These are phyloP conservation scores for Ephestia elutella DNA, from an alignment of 1,140 invertebrate genomes.

Conservation along the genomic window DNA sequence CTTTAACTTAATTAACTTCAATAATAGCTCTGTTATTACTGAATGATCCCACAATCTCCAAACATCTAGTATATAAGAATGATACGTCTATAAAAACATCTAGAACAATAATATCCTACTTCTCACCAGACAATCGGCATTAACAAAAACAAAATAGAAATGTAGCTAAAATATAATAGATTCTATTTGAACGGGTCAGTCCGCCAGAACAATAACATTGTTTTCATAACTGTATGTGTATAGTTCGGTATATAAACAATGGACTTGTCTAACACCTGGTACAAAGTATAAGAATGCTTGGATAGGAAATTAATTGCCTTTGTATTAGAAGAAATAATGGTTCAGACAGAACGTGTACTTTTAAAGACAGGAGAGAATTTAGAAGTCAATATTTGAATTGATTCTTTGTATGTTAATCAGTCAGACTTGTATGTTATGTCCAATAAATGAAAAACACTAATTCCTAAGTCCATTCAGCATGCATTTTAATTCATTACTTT, in stretches of 20 bases:
- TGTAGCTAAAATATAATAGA: slow-evolving; percentile 8
- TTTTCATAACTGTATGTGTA: slow-evolving; percentile 37
- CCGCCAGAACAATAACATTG: slow-evolving; percentile 40
- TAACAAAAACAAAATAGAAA: not conserved
- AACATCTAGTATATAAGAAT: not conserved
- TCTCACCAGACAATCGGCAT: not conserved
- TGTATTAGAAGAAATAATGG: not conserved
- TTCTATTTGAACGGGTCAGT: slow-evolving; percentile 28
- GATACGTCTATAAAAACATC: not conserved
- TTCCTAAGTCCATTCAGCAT: too few relatives aligned
- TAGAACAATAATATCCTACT: not conserved
- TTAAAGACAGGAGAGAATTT: too few relatives aligned
- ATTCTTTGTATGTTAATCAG: too few relatives aligned
- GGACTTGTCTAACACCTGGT: slow-evolving; percentile 16
- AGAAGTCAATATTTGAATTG: too few relatives aligned
- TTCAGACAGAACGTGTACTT: too few relatives aligned
- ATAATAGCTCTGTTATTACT: too few relatives aligned
- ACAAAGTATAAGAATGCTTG: not conserved
- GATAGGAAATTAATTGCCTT: not conserved
- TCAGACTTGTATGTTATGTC: too few relatives aligned
- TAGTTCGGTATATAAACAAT: slow-evolving; percentile 35
- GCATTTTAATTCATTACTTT: too few relatives aligned
- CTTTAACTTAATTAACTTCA: too few relatives aligned
- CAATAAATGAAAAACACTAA: too few relatives aligned
- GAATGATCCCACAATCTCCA: too few relatives aligned